phyloP scores from a whole-genome alignment of 2,113 vertebrate species.

The Daphoenositta chrysoptera region DNA sequence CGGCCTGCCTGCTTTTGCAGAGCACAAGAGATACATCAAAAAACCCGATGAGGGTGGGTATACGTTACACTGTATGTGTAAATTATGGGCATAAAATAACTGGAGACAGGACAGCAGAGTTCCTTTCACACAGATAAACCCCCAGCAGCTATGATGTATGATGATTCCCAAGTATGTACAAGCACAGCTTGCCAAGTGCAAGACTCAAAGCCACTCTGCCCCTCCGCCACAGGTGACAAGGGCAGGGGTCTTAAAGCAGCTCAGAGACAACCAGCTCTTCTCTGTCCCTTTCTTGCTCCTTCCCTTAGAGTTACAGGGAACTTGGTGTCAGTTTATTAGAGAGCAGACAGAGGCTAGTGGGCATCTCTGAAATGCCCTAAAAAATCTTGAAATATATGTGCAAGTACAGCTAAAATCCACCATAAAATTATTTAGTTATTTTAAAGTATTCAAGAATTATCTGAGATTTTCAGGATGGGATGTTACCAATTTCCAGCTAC shows the following conservation, averaged over 20 bases:
- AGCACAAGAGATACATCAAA: not conserved
- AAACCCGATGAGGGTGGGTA: fast-evolving
- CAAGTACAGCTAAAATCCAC: not conserved
- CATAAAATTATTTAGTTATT: not conserved
- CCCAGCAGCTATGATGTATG: not conserved
- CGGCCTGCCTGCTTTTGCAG: not conserved
- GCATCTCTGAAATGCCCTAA: not conserved
- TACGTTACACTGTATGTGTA: not conserved
- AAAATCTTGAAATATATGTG: not conserved
- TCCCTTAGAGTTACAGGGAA: not conserved
- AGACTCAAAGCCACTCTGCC: not conserved
- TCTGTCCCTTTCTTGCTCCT: not conserved
- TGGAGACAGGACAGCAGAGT: not conserved
- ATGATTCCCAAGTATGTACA: not conserved
- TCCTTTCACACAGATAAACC: not conserved
- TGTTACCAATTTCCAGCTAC: not conserved
- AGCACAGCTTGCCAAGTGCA: not conserved
- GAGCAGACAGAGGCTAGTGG: not conserved
- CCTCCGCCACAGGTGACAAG: not conserved
- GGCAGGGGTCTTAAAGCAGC: not conserved
- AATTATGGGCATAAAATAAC: not conserved
- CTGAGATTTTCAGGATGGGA: not conserved
- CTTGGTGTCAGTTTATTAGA: not conserved
- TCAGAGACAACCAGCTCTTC: not conserved
- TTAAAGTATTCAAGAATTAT: not conserved